These are phyloP conservation scores for Microplitis mediator DNA, from an alignment of 1,140 invertebrate genomes.

Conservation along the genomic window DNA sequence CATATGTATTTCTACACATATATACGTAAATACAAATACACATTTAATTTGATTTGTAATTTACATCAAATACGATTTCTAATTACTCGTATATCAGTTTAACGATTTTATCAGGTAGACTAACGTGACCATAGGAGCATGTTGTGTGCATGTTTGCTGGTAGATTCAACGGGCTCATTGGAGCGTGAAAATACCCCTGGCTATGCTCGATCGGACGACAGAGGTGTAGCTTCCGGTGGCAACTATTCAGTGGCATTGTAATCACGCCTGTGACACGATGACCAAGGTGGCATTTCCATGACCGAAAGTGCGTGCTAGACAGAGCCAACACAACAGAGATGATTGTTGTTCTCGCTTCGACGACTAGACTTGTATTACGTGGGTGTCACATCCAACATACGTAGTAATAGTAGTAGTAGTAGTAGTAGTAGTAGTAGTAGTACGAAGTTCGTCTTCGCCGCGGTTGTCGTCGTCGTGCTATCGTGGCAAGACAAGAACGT, in stretches of 20 bases:
- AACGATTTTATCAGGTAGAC: background rate
- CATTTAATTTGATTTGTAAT: background rate
- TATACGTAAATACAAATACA: no score
- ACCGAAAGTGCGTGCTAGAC: background rate
- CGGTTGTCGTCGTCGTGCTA: no score
- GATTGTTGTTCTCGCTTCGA: background rate
- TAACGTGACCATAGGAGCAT: background rate
- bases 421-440: no score
- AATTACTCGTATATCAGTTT: constrained; percentile 1
- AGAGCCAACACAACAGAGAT: background rate
- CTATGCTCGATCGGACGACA: constrained; percentile 15
- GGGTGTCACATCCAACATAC: no score
- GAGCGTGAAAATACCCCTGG: constrained; percentile 19
- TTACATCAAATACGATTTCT: background rate
- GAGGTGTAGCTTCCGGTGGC: constrained; percentile 25
- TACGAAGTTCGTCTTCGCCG: no score
- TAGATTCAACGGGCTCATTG: background rate
- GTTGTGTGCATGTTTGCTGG: background rate
- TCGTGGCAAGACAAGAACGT: background rate
- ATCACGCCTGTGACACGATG: constrained; percentile 25
- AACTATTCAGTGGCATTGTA: constrained; percentile 19
- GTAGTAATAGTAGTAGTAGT: no score
- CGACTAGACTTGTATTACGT: no score
- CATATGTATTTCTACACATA: background rate
- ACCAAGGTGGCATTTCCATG: constrained; percentile 20